Conservation (phyloP, 2,797 vertebrate genomes). For the Squalus acanthias region DNA sequence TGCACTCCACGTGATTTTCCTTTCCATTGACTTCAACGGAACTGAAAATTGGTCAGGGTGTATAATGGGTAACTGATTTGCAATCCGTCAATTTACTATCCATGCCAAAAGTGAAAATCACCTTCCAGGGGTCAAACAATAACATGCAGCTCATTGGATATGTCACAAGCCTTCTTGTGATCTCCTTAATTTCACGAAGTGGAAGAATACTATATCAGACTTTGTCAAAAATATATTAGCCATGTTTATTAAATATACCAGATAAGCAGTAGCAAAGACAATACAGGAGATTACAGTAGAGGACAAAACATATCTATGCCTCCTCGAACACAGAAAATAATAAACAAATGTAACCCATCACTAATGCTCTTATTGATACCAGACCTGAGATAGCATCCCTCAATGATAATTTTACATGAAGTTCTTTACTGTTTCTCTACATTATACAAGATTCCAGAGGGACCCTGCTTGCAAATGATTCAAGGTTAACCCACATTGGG, state of each 20-base stretch:
- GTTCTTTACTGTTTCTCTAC: not conserved
- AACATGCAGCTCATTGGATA: not conserved
- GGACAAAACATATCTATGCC: not conserved
- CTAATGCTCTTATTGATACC: not conserved
- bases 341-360: not conserved
- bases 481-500: too few species aligned
- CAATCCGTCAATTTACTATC: not conserved
- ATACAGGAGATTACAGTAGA: not conserved
- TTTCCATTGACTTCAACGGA: not conserved
- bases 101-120: not conserved
- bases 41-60: not conserved
- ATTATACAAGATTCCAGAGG: not conserved
- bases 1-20: not conserved
- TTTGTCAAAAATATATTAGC: not conserved
- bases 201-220: not conserved
- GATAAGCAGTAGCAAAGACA: not conserved
- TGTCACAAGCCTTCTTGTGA: not conserved
- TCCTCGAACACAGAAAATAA: not conserved
- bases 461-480: too few species aligned
- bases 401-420: not conserved
- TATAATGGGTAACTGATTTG: not conserved
- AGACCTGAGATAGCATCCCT: not conserved
- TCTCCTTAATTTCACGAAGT: not conserved
- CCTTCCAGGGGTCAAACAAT: not conserved
- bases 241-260: not conserved